Conservation (phyloP, 2,113 vertebrate genomes). For the Gila orcuttii region DNA sequence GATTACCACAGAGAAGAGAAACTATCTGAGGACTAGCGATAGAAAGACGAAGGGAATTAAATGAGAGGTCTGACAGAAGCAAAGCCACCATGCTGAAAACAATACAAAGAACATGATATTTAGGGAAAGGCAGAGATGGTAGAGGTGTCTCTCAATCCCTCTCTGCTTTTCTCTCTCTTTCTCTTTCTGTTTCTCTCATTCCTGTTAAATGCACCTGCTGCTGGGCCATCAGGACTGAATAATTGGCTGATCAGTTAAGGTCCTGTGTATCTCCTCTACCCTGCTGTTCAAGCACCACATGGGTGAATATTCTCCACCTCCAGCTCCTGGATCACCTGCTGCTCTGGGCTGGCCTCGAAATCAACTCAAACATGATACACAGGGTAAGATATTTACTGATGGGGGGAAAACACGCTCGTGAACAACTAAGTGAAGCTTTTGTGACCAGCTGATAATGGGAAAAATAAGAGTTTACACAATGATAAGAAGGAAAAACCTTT, state of each 20-base stretch:
- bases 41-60: constrained; percentile 7
- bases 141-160: constrained; percentile 50
- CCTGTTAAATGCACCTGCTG: constrained; percentile 62
- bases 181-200: constrained; percentile 34
- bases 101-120: constrained; percentile 13
- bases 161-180: constrained; percentile 22
- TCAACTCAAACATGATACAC: neutral
- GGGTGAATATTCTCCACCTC: constrained; percentile 59
- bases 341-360: constrained; percentile 61
- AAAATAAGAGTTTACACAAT: too few species aligned
- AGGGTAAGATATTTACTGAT: neutral
- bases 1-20: constrained; percentile 48
- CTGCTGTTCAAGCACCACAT: constrained; percentile 59
- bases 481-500: too few species aligned
- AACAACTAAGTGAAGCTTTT: neutral
- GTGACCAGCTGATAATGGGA: too few species aligned
- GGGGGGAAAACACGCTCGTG: neutral
- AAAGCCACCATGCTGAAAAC: constrained; percentile 41
- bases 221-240: constrained; percentile 64
- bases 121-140: constrained; percentile 34
- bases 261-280: constrained; percentile 65
- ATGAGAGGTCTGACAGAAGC: constrained; percentile 29
- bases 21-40: constrained; percentile 30
- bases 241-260: constrained; percentile 64
- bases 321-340: constrained; percentile 62